Evolutionary conservation across 2,113 vertebrate genomes (phyloP).

Genomic region (Takifugu flavidus): DNA sequence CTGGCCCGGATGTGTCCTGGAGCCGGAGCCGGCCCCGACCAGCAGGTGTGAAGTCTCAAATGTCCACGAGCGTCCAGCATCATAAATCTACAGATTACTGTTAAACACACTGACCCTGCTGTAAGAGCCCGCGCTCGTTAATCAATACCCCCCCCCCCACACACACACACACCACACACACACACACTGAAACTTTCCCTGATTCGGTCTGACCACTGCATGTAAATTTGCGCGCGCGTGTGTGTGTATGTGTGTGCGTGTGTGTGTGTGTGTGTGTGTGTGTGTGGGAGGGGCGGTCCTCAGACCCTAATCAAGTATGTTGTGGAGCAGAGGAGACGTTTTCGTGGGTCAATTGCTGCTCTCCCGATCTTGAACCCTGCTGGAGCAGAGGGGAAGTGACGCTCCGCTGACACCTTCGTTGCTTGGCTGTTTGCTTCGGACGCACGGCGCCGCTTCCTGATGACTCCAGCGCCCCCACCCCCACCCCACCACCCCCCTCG

Average conservation of each 20-base stretch:
- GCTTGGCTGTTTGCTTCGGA: constrained; percentile 1
- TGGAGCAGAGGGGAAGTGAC: constrained; percentile 23
- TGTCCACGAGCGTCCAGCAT: constrained; percentile 39
- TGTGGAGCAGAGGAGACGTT: constrained; percentile 30
- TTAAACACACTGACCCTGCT: constrained; percentile 27
- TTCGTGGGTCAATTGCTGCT: constrained; percentile 39
- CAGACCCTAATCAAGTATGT: constrained; percentile 28
- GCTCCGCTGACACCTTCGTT: constrained; percentile 10
- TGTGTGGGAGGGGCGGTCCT: neutral
- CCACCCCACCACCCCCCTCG: neutral
- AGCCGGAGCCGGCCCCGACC: neutral
- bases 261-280: neutral
- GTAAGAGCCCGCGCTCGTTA: constrained; percentile 19
- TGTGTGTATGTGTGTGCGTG: neutral
- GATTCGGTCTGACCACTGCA: too few species aligned
- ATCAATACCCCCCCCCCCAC: constrained; percentile 9
- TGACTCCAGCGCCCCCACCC: neutral
- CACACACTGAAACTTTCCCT: neutral
- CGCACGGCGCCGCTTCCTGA: too few species aligned
- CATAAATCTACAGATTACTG: constrained; percentile 49
- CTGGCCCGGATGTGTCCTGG: too few species aligned
- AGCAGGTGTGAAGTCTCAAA: constrained; percentile 49
- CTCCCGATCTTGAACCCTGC: constrained; percentile 29
- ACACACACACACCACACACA: neutral
- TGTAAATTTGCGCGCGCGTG: neutral